These are phyloP conservation scores for Burhinus oedicnemus DNA, from an alignment of 2,113 vertebrate genomes.

Conservation along the genomic window DNA sequence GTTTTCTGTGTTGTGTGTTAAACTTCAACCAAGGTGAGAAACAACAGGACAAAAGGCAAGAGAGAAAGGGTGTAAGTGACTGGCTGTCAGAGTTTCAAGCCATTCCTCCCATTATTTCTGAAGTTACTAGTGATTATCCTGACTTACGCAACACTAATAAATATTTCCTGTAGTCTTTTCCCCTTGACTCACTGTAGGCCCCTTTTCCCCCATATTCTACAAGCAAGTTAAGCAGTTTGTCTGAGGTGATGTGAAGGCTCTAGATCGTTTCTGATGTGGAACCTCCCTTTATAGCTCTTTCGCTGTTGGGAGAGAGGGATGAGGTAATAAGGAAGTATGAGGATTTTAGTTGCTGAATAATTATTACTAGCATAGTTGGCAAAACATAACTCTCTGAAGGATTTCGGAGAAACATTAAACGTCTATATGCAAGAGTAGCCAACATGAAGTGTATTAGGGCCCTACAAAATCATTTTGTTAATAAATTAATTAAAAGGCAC, in stretches of 20 bases:
- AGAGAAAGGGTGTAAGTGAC: not conserved
- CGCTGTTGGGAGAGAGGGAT: not conserved
- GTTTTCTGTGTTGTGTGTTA: not conserved
- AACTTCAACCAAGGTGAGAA: not conserved
- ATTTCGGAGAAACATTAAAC: not conserved
- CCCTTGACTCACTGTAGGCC: not conserved
- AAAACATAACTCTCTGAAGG: not conserved
- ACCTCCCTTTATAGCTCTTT: not conserved
- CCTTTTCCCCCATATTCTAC: not conserved
- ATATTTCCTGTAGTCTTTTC: not conserved
- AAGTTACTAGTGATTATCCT: not conserved
- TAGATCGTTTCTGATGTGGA: not conserved
- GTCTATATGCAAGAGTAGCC: not conserved
- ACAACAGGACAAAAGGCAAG: not conserved
- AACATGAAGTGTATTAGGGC: not conserved
- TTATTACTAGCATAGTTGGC: not conserved
- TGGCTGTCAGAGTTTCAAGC: not conserved
- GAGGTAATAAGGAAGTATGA: not conserved
- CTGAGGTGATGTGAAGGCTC: not conserved
- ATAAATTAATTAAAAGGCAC: not conserved
- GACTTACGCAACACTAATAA: not conserved
- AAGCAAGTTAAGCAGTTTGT: not conserved
- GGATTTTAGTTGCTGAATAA: constrained; percentile 1
- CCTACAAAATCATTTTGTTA: not conserved
- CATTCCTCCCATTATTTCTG: not conserved